These are phyloP conservation scores for Synanthedon formicaeformis DNA, from an alignment of 2,888 invertebrate genomes.

Conservation along the genomic window DNA sequence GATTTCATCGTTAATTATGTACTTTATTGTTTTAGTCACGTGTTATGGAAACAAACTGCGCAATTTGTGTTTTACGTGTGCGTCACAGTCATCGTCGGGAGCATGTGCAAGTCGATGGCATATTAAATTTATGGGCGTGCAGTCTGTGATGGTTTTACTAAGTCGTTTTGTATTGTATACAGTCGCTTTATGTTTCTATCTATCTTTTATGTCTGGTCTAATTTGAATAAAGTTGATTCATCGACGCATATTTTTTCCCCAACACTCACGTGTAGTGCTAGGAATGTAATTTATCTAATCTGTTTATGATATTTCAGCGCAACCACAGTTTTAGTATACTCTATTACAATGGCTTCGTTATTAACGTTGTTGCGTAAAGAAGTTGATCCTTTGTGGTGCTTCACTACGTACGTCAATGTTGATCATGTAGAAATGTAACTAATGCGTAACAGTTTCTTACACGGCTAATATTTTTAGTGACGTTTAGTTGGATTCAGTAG, in stretches of 20 bases:
- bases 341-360: neutral
- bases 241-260: slow-evolving; percentile 22
- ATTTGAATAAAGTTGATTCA: slow-evolving; percentile 25
- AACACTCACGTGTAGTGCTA: slow-evolving; percentile 7
- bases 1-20: slow-evolving; percentile 1
- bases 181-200: neutral
- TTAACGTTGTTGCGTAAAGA: neutral
- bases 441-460: too few species aligned
- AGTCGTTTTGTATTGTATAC: neutral
- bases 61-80: slow-evolving; percentile 21
- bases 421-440: too few species aligned
- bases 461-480: too few species aligned
- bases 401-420: neutral
- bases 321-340: neutral
- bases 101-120: slow-evolving; percentile 15
- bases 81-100: slow-evolving; percentile 22
- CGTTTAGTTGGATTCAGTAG: too few species aligned
- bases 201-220: slow-evolving; percentile 11
- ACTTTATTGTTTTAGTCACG: slow-evolving; percentile 10
- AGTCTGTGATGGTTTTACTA: neutral
- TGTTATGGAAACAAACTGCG: slow-evolving; percentile 27
- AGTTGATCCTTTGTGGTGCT: neutral
- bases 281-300: neutral
- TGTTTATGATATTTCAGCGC: too few species aligned
- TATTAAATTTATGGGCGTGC: neutral